Base-by-base conservation (phyloP, 2,888 invertebrate genomes). In the Orthosia gracilis region DNA sequence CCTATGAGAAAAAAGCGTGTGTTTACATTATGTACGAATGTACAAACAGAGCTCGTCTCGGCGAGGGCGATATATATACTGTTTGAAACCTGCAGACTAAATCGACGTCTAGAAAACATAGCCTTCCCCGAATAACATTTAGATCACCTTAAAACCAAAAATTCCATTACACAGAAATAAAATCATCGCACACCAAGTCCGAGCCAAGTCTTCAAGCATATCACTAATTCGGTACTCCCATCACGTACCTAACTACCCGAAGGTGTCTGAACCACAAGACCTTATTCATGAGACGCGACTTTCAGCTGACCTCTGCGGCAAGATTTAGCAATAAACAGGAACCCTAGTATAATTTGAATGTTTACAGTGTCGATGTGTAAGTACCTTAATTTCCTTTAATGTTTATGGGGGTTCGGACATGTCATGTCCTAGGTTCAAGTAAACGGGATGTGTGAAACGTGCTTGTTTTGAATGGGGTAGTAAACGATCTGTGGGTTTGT, bases 271-370 rank as follows among this genome's bases (percentile, higher is more conserved):
- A 69, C 81, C 87, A 90, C 89, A 89, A 83, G 88, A 65, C 70
- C 77, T 86, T 91, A 91, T 91, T 93, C 91, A 92, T 90, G 90
- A 91, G 88, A 77, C 84, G 79, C 85, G 87, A 85, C 85, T 86
- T 88, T 85, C 75, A 78, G 57, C 82, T 89, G 88, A 90, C 90
- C 90, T 89, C 77, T 85, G 84, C 74, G 83, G 82, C 84, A 88
- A 88, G 89, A 89, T 89, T 89, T 88, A 80, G 86, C 87, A 90
- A 90, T 90, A 90, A 87, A 84, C 76, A 63, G n/a, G n/a, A n/a
- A 83, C 87, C 87, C 69, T 75, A 87, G 89, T 85, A 87, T 90
- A 88, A 89, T 91, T 90, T 89, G 85, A 89, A 91, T 90, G 89
- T 91, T 89, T 86, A 88, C 83, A 83, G 77, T 87, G 61, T 70